Conservation (phyloP, 2,888 invertebrate species). For the Xestia ashworthii region DNA sequence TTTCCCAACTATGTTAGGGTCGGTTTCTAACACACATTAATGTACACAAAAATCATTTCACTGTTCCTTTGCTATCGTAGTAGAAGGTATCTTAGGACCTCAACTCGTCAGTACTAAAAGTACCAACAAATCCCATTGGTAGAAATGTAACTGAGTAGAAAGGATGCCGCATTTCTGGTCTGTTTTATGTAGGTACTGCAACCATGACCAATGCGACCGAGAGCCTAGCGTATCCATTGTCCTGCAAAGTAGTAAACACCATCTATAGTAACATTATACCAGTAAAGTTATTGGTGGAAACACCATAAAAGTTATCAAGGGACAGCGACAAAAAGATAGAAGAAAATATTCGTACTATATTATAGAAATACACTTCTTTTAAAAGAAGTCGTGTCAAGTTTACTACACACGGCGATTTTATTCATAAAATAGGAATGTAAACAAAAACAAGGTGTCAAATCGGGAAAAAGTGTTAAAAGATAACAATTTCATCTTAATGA, state of each 20-base stretch:
- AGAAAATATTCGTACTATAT: neutral
- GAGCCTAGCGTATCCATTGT: constrained; percentile 31
- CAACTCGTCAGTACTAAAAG: neutral
- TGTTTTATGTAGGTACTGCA: neutral
- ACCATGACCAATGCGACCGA: constrained; percentile 7
- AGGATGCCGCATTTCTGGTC: constrained; percentile 5
- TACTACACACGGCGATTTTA: constrained; percentile 3
- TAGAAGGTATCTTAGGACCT: neutral
- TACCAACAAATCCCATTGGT: constrained; percentile 4
- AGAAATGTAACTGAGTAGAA: constrained; percentile 6
- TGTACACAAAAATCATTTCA: neutral
- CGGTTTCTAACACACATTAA: no score
- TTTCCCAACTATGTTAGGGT: no score
- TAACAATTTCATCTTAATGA: constrained; percentile 35
- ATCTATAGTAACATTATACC: constrained; percentile 27
- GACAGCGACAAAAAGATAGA: neutral
- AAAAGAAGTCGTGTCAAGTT: constrained; percentile 6
- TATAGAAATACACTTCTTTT: neutral
- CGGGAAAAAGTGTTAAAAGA: constrained; percentile 4
- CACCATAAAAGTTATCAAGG: constrained; percentile 21
- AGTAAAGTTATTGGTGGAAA: constrained; percentile 15
- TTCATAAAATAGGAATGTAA: constrained; percentile 16
- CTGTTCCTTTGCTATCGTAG: neutral
- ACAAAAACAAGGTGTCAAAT: constrained; percentile 32
- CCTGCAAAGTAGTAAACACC: constrained; percentile 28